Evolutionary conservation across 64 coral and sea anemone species (phyloP).

Genomic region (Dendronephthya gigantea): DNA sequence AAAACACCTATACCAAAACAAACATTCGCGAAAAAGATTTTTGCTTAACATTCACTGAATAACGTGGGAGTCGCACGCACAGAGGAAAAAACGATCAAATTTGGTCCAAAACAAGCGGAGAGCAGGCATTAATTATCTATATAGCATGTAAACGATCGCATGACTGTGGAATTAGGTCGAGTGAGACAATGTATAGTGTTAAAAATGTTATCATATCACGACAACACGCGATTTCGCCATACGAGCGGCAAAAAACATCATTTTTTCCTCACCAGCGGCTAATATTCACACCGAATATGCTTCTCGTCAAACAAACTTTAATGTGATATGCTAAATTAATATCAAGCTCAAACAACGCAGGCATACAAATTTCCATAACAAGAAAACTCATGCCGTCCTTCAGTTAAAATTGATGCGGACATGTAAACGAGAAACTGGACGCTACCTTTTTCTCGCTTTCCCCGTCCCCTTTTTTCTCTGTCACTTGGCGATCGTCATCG

Average conservation of each 20-base stretch:
- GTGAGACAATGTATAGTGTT: background rate
- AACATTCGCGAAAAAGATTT: background rate
- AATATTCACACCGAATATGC: background rate
- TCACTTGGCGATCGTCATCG: background rate
- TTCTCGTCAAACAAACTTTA: background rate
- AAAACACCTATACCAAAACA: background rate
- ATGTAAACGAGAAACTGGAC: background rate
- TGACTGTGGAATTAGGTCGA: background rate
- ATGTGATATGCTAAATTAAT: conserved; percentile 2
- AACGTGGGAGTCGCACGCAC: background rate
- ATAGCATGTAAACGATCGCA: background rate
- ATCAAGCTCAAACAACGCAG: background rate
- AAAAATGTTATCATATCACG: background rate
- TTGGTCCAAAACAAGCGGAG: background rate
- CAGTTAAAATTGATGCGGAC: background rate
- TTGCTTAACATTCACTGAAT: background rate
- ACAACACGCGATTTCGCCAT: background rate
- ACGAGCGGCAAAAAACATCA: background rate
- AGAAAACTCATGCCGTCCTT: background rate
- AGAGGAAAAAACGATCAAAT: background rate
- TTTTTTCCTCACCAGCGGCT: background rate
- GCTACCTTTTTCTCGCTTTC: conserved; percentile 6
- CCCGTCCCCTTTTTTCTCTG: background rate
- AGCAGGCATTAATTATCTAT: background rate
- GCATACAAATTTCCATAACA: conserved; percentile 1